Evolutionary conservation across 2,113 vertebrate genomes (phyloP).

Genomic region (Columba janthina): DNA sequence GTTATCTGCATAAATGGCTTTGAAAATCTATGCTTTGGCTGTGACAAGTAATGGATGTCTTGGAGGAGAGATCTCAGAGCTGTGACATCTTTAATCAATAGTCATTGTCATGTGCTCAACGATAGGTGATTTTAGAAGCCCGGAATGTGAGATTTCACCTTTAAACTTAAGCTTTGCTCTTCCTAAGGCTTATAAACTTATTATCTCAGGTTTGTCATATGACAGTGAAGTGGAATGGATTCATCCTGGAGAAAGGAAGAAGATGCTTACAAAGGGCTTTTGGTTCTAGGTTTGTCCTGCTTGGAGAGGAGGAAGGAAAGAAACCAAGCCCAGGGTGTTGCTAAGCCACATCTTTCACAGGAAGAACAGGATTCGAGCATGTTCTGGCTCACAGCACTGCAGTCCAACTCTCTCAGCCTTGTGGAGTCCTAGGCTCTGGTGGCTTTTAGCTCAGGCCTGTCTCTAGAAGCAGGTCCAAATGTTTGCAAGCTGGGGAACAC

Average conservation of each 20-base stretch:
- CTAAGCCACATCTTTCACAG: not conserved
- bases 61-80: not conserved
- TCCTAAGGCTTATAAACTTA: not conserved
- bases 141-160: not conserved
- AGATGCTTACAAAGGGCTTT: not conserved
- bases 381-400: not conserved
- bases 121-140: not conserved
- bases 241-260: not conserved
- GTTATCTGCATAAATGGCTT: not conserved
- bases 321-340: not conserved
- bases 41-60: not conserved
- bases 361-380: fast-evolving
- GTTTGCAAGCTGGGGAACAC: not conserved
- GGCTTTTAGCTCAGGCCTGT: not conserved
- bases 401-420: not conserved
- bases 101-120: not conserved
- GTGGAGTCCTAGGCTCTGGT: not conserved
- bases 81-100: not conserved
- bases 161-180: not conserved
- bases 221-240: not conserved
- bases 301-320: not conserved
- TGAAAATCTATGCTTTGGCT: not conserved
- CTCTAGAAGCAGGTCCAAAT: not conserved
- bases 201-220: not conserved
- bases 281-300: not conserved